Base-by-base conservation (phyloP, 2,113 vertebrate genomes). In the Ploceus nigricollis region DNA sequence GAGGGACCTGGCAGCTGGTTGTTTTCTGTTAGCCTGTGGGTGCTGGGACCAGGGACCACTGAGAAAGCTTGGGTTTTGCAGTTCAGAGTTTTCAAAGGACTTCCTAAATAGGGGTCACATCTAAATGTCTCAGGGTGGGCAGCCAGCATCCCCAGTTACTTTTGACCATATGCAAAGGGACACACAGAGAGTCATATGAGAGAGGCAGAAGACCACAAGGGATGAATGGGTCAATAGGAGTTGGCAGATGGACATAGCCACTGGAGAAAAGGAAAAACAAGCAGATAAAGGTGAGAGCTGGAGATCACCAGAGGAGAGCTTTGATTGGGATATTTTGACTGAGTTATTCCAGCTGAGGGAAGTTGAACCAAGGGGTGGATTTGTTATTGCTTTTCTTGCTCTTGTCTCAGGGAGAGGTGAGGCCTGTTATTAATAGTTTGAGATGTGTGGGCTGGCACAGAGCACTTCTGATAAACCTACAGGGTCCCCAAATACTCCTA, bases 381-480 rank as follows among this genome's bases (percentile, higher is more conserved):
- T 54, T 63, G 23, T 65, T 45, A 44, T 3, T 66, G 35, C 27
- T 84, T 47, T 70, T 89, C 44, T 81, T 44, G 14, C 28, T 44
- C 19, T 88, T 9, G 10, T 68, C n/a, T 20, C 20, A 30, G n/a
- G 22, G 28, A 65, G 35, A 70, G 48, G 18, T 31, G 87, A 80
- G 33, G 21, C 25, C 28, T 2, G 0, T 61, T 77, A 30, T 28
- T 60, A 54, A 45, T 30, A 82, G 28, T 37, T 82, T 66, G 70
- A 68, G 42, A 73, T 4, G 1, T 0, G 0, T n/a, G 27, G 14
- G 8, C 44, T 85, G 53, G n/a, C 70, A 87, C 48, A 48, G 44
- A 75, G 12, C 28, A 35, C 24, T 71, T 82, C 42, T n/a, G 33
- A 45, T 9, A 45, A 87, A 51, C 16, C 56, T 78, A 5, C 10